These are phyloP conservation scores for Calliopum simillimum DNA, from an alignment of 2,888 invertebrate genomes.

Conservation along the genomic window DNA sequence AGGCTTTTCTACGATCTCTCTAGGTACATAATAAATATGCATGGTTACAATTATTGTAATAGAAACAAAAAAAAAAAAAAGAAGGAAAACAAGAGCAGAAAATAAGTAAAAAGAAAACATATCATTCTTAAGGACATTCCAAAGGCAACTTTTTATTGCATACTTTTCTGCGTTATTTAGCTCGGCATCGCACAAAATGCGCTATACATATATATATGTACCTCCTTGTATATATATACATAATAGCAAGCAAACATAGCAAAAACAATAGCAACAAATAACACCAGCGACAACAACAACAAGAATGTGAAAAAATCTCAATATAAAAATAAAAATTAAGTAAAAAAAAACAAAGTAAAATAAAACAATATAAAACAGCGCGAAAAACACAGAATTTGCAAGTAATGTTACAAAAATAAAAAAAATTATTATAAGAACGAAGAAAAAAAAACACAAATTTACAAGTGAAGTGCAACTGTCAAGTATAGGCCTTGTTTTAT, in stretches of 20 bases:
- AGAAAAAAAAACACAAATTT: background rate
- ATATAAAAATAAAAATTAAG: too few species aligned
- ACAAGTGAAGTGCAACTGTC: constrained; percentile 11
- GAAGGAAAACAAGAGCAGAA: background rate
- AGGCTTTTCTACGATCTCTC: constrained; percentile 1
- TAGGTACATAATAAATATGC: background rate
- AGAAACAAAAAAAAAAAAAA: background rate
- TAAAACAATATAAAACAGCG: background rate
- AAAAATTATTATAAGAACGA: background rate
- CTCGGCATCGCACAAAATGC: background rate
- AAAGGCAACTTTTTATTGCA: constrained; percentile 58
- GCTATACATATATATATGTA: too few species aligned
- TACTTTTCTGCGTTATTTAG: background rate
- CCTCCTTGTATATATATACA: too few species aligned
- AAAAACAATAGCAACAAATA: background rate
- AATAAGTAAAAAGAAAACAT: constrained; percentile 39
- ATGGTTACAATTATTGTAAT: background rate
- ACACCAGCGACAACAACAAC: constrained; percentile 10
- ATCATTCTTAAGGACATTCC: constrained; percentile 66
- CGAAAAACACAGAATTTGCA: background rate
- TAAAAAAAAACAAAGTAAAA: background rate
- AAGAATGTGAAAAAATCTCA: background rate
- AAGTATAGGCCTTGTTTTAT: constrained; percentile 21
- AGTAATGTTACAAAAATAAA: too few species aligned
- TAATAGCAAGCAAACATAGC: constrained; percentile 4